These are phyloP conservation scores for Chloebia gouldiae DNA, from an alignment of 2,113 vertebrate genomes.

Conservation along the genomic window DNA sequence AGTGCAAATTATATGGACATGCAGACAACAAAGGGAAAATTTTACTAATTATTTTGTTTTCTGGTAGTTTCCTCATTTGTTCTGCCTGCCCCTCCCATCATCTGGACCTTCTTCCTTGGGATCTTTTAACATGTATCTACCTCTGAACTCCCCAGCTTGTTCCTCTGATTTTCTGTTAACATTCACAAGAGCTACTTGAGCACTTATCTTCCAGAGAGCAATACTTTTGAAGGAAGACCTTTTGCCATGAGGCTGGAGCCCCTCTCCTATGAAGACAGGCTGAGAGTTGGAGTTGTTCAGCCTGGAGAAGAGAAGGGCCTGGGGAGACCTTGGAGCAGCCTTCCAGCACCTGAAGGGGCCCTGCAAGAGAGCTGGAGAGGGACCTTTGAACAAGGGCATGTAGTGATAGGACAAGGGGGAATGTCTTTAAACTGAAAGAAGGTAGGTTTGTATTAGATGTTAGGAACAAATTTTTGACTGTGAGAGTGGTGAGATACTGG, in stretches of 20 bases:
- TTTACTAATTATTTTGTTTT: neutral
- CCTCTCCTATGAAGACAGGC: neutral
- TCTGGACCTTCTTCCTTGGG: neutral
- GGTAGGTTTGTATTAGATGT: neutral
- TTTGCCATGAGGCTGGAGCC: neutral
- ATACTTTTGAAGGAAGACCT: neutral
- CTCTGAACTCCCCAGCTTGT: neutral
- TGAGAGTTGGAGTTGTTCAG: neutral
- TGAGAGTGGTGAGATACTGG: neutral
- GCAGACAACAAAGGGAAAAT: neutral
- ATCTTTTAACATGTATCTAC: neutral
- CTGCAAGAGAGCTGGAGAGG: neutral
- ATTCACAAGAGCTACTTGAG: neutral
- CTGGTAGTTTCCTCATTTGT: neutral
- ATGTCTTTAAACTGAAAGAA: neutral
- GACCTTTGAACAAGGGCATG: too few relatives aligned
- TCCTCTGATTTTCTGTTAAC: neutral
- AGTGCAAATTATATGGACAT: neutral
- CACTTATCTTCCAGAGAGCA: neutral
- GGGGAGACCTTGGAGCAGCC: neutral
- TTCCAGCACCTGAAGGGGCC: neutral
- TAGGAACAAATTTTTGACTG: neutral
- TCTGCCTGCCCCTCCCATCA: neutral
- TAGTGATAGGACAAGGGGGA: neutral
- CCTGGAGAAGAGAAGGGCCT: neutral